Conservation (phyloP, 2,113 vertebrate species). For the Herpailurus yagouaroundi region DNA sequence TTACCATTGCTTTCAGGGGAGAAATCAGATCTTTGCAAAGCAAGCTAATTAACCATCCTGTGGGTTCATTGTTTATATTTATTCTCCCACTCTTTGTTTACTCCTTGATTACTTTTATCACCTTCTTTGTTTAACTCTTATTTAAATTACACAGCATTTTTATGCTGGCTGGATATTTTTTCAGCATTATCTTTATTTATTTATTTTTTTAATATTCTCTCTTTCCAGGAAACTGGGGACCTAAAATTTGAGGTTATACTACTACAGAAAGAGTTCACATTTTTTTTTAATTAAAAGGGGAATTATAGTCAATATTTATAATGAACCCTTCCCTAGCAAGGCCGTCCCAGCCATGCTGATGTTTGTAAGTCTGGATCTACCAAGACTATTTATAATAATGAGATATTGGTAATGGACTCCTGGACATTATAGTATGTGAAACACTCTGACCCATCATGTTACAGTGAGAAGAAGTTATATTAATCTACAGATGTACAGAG, state of each 20-base stretch:
- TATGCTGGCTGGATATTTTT: conserved; percentile 10
- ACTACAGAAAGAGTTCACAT: conserved; percentile 36
- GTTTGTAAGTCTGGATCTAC: background rate
- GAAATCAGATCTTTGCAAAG: conserved; percentile 66
- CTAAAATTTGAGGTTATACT: conserved; percentile 56
- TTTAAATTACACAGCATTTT: conserved; percentile 70
- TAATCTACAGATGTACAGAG: background rate
- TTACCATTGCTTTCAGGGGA: conserved; percentile 60
- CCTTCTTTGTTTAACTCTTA: conserved; percentile 45
- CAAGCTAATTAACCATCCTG: conserved; percentile 50
- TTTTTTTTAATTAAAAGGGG: conserved; percentile 49
- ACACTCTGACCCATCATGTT: background rate
- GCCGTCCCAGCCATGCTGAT: conserved; percentile 1
- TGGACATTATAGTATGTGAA: background rate
- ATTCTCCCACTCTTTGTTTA: conserved; percentile 63
- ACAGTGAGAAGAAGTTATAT: background rate
- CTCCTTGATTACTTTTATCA: conserved; percentile 26
- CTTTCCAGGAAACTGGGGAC: background rate
- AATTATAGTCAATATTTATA: conserved; percentile 66
- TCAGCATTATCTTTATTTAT: conserved; percentile 4
- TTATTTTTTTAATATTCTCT: background rate
- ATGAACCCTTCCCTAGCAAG: conserved; percentile 47
- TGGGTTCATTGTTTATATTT: conserved; percentile 51
- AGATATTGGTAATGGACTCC: background rate
- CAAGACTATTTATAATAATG: conserved; percentile 29